Evolutionary conservation across 2,888 invertebrate genomes (phyloP), one percentile per base, ranked within the genome.

Genomic region (Xanthorhoe spadicearia): DNA sequence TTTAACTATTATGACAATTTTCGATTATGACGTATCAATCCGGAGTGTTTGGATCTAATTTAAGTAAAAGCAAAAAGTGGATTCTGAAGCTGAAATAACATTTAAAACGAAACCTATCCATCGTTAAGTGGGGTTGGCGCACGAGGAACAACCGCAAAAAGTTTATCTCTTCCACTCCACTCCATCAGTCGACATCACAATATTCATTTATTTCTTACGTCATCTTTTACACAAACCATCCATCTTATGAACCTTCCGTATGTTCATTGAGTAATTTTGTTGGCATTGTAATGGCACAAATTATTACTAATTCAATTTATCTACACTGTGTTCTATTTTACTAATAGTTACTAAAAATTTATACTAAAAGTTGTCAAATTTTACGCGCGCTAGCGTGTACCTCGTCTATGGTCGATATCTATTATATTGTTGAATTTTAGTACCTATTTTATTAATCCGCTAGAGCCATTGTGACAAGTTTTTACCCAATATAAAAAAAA

Each of bases 191-290:
- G 49, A 17, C 15, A 18, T 43, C 38, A 13, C 38, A 43, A 43
- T 43, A 43, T 43, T 43, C 13, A 43, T 43, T 43, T 43, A 43
- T 43, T 43, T 43, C 38, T 43, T 43, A 43, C 38, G 13, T 43
- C 38, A 43, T 43, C 38, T 38, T 38, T 38, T n/a, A 38, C 9
- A 38, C 13, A 13, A 43, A 43, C 13, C 13, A 43, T 43, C 13
- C 38, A 43, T 43, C 38, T 43, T 43, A 43, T 43, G 10, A 10
- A 38, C 9, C 8, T 43, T 13, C 38, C 0, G 9, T 43, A 13
- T 43, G 13, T 13, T 13, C 32, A 32, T 32, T 2, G 7, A 32
- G 7, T 32, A 32, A 32, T 32, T 32, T 5, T 32, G 0, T 32
- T 5, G 3, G 8, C 32, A 32, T 5, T 32, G 1, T 32, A 0